Percentiles rank a stretch among this genome's conserved stretches.
Conservation (phyloP, 1,140 invertebrate species). For the Drosophila bocki region DNA sequence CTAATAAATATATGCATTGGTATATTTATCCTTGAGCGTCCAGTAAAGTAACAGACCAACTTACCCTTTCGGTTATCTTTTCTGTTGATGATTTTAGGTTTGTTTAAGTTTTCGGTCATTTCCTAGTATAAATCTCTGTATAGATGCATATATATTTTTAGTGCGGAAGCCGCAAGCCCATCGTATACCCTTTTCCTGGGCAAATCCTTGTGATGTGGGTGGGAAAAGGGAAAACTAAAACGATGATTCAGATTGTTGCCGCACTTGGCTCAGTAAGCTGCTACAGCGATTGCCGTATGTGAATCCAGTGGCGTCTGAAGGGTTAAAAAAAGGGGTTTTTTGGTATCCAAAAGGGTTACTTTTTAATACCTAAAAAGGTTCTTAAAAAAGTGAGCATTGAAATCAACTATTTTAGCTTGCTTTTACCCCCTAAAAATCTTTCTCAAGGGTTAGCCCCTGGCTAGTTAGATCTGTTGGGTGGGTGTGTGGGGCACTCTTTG, state of each 20-base stretch:
- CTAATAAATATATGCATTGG: too few relatives aligned
- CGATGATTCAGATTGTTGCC: conserved; percentile 80
- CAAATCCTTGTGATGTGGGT: conserved; percentile 3
- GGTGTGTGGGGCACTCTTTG: conserved; percentile 10
- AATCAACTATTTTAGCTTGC: not conserved
- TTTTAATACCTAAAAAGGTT: not conserved
- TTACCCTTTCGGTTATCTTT: not conserved
- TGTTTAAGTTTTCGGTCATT: not conserved
- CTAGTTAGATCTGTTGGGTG: conserved; percentile 2
- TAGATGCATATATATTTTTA: not conserved
- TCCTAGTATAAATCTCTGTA: not conserved
- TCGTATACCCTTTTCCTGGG: conserved; percentile 11
- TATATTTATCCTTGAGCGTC: too few relatives aligned
- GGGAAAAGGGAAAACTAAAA: conserved; percentile 47
- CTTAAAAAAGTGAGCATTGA: not conserved
- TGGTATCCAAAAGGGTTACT: not conserved
- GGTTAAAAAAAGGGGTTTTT: not conserved
- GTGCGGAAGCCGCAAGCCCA: not conserved
- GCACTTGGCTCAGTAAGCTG: conserved; percentile 66
- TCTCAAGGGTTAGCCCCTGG: not conserved
- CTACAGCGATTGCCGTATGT: conserved; percentile 27
- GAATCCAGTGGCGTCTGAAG: not conserved
- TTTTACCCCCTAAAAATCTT: not conserved
- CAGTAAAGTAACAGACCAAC: not conserved
- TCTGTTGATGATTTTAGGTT: not conserved